Base-by-base conservation (phyloP, 2,113 vertebrate genomes). In the Pogona vitticeps region DNA sequence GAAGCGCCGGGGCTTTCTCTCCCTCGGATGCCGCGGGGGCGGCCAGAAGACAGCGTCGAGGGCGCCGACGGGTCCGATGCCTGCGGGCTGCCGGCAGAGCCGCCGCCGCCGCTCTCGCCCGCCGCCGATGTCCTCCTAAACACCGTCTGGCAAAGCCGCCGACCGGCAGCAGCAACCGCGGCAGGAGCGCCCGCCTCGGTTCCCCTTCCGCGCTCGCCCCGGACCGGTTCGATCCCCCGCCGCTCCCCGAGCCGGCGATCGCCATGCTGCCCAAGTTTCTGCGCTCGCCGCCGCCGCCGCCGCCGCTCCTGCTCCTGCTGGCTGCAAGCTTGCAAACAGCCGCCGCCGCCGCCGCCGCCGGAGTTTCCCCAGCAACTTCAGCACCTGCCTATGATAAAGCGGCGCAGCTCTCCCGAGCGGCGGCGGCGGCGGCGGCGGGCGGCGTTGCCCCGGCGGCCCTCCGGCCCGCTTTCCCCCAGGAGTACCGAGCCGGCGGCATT, bases 341-440 rank as follows among this genome's bases (percentile, higher is more conserved):
- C 3, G 86, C 80, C 0, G 85, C 90, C 80, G 28, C 68, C 15
- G 61, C 46, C 67, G 56, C 84, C 76, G 81, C 78, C 56, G 76
- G 79, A 77, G 87, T 76, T 67, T 78, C 61, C 56, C 46, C 79
- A 40, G 70, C 84, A 42, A 56, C 82, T 81, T 88, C 86, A 23
- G 89, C 95, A 96, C 95, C 96, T 96, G 95, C 95, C 93, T 88
- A 90, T 93, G 88, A 86, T 92, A 92, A 92, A 92, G 92, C 91
- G 71, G 83, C 67, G 85, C 92, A 82, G 75, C 88, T 86, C 46
- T 4, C 46, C 46, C 46, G 46, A 52, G 94, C 80, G 91, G 93
- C 89, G 94, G 96, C 70, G 28, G 33, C 89, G 76, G 88, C 88
- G 6, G 83, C 92, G 20, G 52, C 75, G 80, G 94, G 90, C 86